These are phyloP conservation scores for Drosophila guanche DNA, from an alignment of 1,140 invertebrate species.

Conservation along the genomic window DNA sequence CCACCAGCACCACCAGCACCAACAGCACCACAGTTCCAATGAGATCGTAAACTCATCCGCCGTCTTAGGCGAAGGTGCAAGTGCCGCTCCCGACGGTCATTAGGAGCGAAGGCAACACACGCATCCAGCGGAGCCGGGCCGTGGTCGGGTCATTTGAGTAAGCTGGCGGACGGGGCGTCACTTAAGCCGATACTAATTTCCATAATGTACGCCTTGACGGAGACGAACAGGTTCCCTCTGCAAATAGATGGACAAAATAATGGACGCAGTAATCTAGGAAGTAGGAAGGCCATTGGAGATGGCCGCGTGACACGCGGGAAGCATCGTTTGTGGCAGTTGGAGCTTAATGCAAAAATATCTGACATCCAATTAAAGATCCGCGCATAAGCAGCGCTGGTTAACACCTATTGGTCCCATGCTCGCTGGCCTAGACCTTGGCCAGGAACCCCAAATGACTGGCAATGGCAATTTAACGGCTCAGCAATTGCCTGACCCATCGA, in stretches of 20 bases:
- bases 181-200: slow-evolving; percentile 73
- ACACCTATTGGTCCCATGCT: slow-evolving; percentile 19
- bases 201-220: slow-evolving; percentile 56
- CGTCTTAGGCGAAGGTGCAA: slow-evolving; percentile 41
- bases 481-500: slow-evolving; percentile 70
- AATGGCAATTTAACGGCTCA: slow-evolving; percentile 72
- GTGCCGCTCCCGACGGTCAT: slow-evolving; percentile 65
- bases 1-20: slow-evolving; percentile 10
- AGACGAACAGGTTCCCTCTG: slow-evolving; percentile 51
- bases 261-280: slow-evolving; percentile 19
- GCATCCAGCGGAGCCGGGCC: slow-evolving; percentile 59
- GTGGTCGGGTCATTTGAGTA: slow-evolving; percentile 61
- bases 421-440: slow-evolving; percentile 34
- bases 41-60: slow-evolving; percentile 53
- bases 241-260: slow-evolving; percentile 33
- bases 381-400: slow-evolving; percentile 49
- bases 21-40: slow-evolving; percentile 38
- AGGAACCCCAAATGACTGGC: slow-evolving; percentile 28
- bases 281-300: too few relatives aligned
- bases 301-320: neutral
- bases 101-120: slow-evolving; percentile 52
- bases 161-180: slow-evolving; percentile 65
- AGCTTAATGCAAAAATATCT: slow-evolving; percentile 26
- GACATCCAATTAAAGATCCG: slow-evolving; percentile 49
- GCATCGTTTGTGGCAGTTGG: slow-evolving; percentile 6